phyloP scores from a whole-genome alignment of 2,888 invertebrate species.

The Drosophila longiperda region DNA sequence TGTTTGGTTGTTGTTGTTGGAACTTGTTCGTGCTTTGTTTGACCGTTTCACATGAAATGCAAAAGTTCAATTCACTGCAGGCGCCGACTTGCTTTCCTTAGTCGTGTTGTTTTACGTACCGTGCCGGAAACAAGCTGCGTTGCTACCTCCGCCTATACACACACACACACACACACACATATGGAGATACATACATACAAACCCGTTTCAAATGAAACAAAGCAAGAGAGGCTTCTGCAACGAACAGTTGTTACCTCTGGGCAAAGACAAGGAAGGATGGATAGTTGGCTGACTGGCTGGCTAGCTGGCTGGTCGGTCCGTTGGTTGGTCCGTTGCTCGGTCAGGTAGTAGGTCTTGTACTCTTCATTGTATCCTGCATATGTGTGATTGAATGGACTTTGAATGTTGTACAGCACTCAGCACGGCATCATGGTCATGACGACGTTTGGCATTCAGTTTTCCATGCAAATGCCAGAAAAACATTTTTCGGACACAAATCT shows the following conservation, averaged over 20 bases:
- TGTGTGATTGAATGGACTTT: slow-evolving; percentile 72
- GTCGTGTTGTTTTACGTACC: slow-evolving; percentile 66
- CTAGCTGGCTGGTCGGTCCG: slow-evolving; percentile 22
- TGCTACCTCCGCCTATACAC: slow-evolving; percentile 22
- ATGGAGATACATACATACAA: slow-evolving; percentile 12
- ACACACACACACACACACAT: slow-evolving; percentile 14
- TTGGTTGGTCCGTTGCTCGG: slow-evolving; percentile 20
- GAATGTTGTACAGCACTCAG: slow-evolving; percentile 69
- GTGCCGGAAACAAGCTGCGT: slow-evolving; percentile 68
- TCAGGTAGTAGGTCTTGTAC: slow-evolving; percentile 34
- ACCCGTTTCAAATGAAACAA: slow-evolving; percentile 58
- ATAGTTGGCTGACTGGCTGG: slow-evolving; percentile 19
- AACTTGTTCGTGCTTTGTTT: slow-evolving; percentile 57
- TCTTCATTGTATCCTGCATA: slow-evolving; percentile 22
- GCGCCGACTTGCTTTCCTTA: slow-evolving; percentile 72
- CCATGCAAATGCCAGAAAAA: slow-evolving; percentile 73
- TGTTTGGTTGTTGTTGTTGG: slow-evolving; percentile 54
- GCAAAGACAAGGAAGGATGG: slow-evolving; percentile 63
- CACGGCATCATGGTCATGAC: slow-evolving; percentile 50
- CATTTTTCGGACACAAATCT: slow-evolving; percentile 73
- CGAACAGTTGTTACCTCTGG: slow-evolving; percentile 79
- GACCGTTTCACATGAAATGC: slow-evolving; percentile 74
- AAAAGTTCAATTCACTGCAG: slow-evolving; percentile 80
- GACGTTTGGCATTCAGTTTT: slow-evolving; percentile 62
- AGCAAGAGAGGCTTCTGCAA: slow-evolving; percentile 67